Evolutionary conservation across 2,888 invertebrate species (phyloP), one percentile per base, ranked within the genome.

Genomic region (Eupithecia dodoneata): DNA sequence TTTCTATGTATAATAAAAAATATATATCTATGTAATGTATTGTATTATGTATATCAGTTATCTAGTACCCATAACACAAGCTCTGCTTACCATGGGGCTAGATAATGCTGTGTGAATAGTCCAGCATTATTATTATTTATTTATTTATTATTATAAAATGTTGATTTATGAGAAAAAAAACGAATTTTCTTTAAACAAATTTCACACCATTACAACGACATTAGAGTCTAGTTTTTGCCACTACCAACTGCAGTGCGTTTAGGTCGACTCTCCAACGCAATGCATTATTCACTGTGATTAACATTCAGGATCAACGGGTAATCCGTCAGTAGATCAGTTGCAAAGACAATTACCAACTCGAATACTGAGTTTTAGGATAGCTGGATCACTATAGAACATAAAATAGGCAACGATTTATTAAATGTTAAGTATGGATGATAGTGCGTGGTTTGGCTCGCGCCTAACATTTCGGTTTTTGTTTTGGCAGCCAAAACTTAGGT

Each of bases 221-320:
- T 30, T 30, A 30, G 1, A 30, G 30, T 1, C 30, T 49, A 52
- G 13, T 44, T 67, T 69, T 69, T 10, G 4, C 69, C 12, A 44
- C 44, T 5, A 5, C 12, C 15, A 15, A 44, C 69, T 69, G 69
- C 49, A 67, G 73, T 49, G 73, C 66, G 47, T 73, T 73, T 52
- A 45, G 42, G 3, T 49, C 41, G 12, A 44, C 13, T 59, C 55
- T 74, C 72, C 63, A 87, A 77, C 84, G 79, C 83, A 85, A 84
- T 84, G 84, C 87, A 89, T 89, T 87, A 89, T 88, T 88, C 88
- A 88, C 81, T 81, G 85, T 89, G 90, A 90, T 88, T 89, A 88
- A 90, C 86, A 86, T 87, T 81, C 83, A 81, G 84, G 87, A 85
- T 87, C 75, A 73, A 84, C 81, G 83, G 81, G 79, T 81, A 81